phyloP scores from a whole-genome alignment of 2,888 invertebrate species.

The Heteropelma amictum region DNA sequence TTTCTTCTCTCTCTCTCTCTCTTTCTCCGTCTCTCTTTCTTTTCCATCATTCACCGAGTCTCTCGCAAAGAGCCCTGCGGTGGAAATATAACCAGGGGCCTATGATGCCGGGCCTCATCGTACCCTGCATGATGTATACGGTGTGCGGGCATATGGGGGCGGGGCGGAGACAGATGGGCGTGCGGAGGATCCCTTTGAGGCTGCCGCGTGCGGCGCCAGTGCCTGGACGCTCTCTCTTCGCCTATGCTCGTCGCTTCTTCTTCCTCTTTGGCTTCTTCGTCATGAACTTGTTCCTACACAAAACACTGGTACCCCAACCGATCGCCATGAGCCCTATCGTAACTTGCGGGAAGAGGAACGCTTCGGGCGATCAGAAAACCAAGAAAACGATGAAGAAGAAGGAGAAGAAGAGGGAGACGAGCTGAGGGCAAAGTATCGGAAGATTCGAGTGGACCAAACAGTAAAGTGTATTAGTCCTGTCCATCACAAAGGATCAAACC shows the following conservation, averaged over 20 bases:
- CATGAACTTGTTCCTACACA: not conserved
- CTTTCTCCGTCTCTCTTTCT: conserved; percentile 30
- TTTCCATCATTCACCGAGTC: too few relatives aligned
- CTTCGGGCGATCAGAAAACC: conserved; percentile 22
- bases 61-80: conserved; percentile 27
- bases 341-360: conserved; percentile 14
- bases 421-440: too few relatives aligned
- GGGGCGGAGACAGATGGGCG: conserved; percentile 78
- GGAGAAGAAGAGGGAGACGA: too few relatives aligned
- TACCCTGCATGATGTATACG: conserved; percentile 73
- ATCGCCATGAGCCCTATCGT: conserved; percentile 33
- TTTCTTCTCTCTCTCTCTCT: conserved; percentile 7
- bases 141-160: conserved; percentile 76
- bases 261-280: conserved; percentile 6
- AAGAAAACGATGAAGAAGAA: not conserved
- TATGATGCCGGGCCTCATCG: conserved; percentile 40
- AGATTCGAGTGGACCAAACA: not conserved
- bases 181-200: conserved; percentile 77
- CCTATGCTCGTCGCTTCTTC: conserved; percentile 40
- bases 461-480: too few relatives aligned
- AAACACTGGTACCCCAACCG: not conserved
- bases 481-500: too few relatives aligned
- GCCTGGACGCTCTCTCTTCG: conserved; percentile 53
- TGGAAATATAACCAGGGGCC: conserved; percentile 51
- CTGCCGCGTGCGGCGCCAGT: conserved; percentile 78